Evolutionary conservation across 2,113 vertebrate species (phyloP).

Genomic region (Aythya baeri): DNA sequence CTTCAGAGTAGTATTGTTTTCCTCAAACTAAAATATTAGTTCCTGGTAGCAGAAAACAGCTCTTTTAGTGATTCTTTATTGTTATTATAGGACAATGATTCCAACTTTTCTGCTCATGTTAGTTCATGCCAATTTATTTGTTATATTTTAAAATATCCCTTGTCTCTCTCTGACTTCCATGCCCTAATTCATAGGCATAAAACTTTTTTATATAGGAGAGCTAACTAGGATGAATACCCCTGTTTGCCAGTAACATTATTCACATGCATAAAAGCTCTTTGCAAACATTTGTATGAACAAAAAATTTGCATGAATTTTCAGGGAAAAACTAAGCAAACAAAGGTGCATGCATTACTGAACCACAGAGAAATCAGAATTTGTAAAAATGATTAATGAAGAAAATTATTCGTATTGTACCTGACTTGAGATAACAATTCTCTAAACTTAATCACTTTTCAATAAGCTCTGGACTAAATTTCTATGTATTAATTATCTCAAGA

Average conservation of each 20-base stretch:
- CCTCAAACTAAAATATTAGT: not conserved
- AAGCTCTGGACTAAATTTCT: not conserved
- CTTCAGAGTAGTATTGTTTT: not conserved
- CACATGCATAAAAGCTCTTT: not conserved
- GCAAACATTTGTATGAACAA: not conserved
- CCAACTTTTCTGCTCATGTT: not conserved
- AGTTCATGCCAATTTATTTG: not conserved
- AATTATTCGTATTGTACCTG: not conserved
- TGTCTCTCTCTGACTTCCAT: not conserved
- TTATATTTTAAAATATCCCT: not conserved
- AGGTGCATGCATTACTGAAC: not conserved
- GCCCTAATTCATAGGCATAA: not conserved
- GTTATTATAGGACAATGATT: not conserved
- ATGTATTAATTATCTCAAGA: not conserved
- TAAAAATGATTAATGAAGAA: not conserved
- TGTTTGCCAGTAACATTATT: not conserved
- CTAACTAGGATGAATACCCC: not conserved
- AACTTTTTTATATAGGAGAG: not conserved
- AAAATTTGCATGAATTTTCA: not conserved
- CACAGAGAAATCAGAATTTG: not conserved
- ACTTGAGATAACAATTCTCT: not conserved
- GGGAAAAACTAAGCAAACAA: not conserved
- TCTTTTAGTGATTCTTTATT: not conserved
- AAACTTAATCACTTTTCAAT: not conserved
- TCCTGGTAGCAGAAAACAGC: not conserved